These are phyloP conservation scores for Trichogramma dendrolimi DNA, from an alignment of 2,888 invertebrate species.

Conservation along the genomic window DNA sequence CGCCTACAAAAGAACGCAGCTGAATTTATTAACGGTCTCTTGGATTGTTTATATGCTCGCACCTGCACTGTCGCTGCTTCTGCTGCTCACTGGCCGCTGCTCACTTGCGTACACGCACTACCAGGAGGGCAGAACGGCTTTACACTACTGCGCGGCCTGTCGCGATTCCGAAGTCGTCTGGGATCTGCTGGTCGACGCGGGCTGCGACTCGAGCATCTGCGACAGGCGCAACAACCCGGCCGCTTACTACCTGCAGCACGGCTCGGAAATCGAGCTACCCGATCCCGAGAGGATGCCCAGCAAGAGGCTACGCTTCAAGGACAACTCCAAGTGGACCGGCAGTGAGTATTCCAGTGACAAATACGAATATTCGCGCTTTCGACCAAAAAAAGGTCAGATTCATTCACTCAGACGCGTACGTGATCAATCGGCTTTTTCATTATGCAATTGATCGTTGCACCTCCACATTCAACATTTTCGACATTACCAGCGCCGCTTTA, in stretches of 20 bases:
- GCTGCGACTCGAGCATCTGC: slow-evolving; percentile 60
- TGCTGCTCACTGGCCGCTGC: no score
- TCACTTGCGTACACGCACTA: slow-evolving; percentile 2
- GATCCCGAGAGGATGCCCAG: slow-evolving; percentile 43
- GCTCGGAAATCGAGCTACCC: slow-evolving; percentile 57
- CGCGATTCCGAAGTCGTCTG: slow-evolving; percentile 60
- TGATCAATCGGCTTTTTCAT: no score
- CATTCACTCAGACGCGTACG: no score
- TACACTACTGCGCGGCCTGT: slow-evolving; percentile 65
- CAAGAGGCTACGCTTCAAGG: slow-evolving; percentile 32
- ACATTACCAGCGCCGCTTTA: no score
- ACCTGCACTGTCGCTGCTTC: no score
- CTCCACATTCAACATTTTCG: no score
- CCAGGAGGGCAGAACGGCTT: slow-evolving; percentile 65
- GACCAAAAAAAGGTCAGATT: no score
- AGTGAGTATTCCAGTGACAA: slow-evolving; percentile 8
- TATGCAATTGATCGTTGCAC: no score
- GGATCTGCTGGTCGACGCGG: slow-evolving; percentile 59
- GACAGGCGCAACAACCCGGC: slow-evolving; percentile 60
- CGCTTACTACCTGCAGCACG: slow-evolving; percentile 58
- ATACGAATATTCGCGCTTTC: background rate
- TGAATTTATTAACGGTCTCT: no score
- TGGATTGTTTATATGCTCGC: no score
- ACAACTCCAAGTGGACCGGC: slow-evolving; percentile 6
- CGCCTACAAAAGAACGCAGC: no score